These are phyloP conservation scores for Lordiphosa stackelbergi DNA, from an alignment of 1,140 invertebrate genomes.

Conservation along the genomic window DNA sequence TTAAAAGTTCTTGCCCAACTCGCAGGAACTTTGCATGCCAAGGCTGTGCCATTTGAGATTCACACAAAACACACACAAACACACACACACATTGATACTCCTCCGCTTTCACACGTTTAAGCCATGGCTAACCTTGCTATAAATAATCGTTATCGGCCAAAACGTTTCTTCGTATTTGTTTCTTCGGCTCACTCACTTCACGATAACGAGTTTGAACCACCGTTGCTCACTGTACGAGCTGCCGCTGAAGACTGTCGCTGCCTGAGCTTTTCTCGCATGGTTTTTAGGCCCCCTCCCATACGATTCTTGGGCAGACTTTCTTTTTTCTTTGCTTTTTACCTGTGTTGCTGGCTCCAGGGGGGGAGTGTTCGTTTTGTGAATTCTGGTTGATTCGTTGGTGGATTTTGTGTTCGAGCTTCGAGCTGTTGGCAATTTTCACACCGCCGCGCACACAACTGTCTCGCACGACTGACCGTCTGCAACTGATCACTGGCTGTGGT, in stretches of 20 bases:
- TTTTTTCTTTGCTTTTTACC: slow-evolving; percentile 2
- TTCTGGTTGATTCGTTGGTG: slow-evolving; percentile 24
- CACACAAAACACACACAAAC: slow-evolving; percentile 13
- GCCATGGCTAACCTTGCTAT: slow-evolving; percentile 40
- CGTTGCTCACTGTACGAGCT: slow-evolving; percentile 63
- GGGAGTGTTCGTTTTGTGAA: slow-evolving; percentile 7
- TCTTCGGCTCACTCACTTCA: slow-evolving; percentile 7
- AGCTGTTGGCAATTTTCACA: slow-evolving; percentile 50
- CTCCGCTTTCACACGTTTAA: slow-evolving; percentile 16
- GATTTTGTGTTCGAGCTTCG: slow-evolving; percentile 45
- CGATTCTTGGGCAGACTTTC: slow-evolving; percentile 60
- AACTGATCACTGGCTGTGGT: slow-evolving; percentile 67
- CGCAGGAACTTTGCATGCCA: slow-evolving; percentile 27
- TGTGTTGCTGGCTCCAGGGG: slow-evolving; percentile 2
- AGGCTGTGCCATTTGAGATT: slow-evolving; percentile 13
- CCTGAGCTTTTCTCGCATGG: slow-evolving; percentile 61
- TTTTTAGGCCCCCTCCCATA: slow-evolving; percentile 54
- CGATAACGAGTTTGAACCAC: slow-evolving; percentile 23
- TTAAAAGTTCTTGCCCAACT: slow-evolving; percentile 69
- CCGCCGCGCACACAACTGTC: slow-evolving; percentile 76
- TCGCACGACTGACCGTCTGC: slow-evolving; percentile 76
- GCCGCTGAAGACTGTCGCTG: slow-evolving; percentile 69
- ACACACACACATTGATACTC: slow-evolving; percentile 21
- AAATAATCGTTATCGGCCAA: no score
- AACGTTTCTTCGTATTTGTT: not conserved